Evolutionary conservation across 2,113 vertebrate species (phyloP), one percentile per base, ranked within the genome.

Genomic region (Neoarius graeffei): DNA sequence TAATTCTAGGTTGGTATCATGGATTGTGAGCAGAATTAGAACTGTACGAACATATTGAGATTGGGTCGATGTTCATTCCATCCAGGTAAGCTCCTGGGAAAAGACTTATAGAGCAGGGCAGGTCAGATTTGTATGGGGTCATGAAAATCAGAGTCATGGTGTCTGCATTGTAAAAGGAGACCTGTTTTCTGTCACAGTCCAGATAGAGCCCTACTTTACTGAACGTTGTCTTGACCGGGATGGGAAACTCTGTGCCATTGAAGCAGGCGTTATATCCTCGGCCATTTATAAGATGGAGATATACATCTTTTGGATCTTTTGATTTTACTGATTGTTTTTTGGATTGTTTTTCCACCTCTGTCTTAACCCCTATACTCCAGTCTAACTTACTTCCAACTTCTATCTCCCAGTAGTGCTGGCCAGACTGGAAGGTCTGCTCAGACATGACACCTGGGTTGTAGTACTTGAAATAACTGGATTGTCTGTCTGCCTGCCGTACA

Each of bases 401-500:
- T 20, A 86, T 64, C 86, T 94, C 92, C 88, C 91, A 91, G 86
- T 93, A 93, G 87, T 92, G 87, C 76, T 90, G 88, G 35, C 92
- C 91, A 15, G 59, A 80, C 1, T 30, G 76, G 74, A 92, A 94
- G 57, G 64, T 7, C 54, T 54, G 74, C 1, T 17, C 35, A 60
- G 86, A 86, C 80, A 66, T 13, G 42, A 83, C 91, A 85, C 60
- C 48, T 23, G 71, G 81, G 48, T 35, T 84, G 48, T 71, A 54
- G 17, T 83, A 20, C 35, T 86, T 86, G 17, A 15, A 86, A 8
- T 15, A 77, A 73, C 8, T 1, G 25, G 9, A 27, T 7, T 27
- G 5, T 19, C 62, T 66, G 17, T 54, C 81, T 9, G 23, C 80
- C 67, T 56, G 48, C 15, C 81, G 57, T 25, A 92, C 30, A 79